Evolutionary conservation across 2,797 vertebrate genomes (phyloP).

Genomic region (Siniperca scherzeri): DNA sequence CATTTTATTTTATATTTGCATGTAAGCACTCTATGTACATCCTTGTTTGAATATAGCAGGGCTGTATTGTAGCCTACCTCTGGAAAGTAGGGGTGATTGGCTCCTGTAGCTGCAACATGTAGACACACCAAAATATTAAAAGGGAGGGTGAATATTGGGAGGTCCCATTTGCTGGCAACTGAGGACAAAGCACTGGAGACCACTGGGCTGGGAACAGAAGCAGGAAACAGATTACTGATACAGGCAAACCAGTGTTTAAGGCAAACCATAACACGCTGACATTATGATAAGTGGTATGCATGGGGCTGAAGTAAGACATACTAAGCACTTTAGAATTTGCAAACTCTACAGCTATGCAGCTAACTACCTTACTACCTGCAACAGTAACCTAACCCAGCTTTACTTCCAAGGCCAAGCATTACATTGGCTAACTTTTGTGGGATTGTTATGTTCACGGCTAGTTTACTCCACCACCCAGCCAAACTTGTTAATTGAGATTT

Average conservation of each 20-base stretch:
- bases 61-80: slow-evolving; percentile 34
- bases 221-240: slow-evolving; percentile 38
- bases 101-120: slow-evolving; percentile 88
- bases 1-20: not conserved
- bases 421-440: not conserved
- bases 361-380: too few species aligned
- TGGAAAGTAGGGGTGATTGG: slow-evolving; percentile 90
- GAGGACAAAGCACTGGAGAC: slow-evolving; percentile 89
- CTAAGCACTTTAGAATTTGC: too few species aligned
- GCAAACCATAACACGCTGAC: slow-evolving; percentile 2
- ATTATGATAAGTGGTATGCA: not conserved
- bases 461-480: too few species aligned
- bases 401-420: not conserved
- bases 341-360: too few species aligned
- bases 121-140: slow-evolving; percentile 91
- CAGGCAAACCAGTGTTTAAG: not conserved
- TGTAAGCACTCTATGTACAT: not conserved
- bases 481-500: too few species aligned
- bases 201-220: slow-evolving; percentile 84
- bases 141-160: slow-evolving; percentile 91
- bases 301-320: too few species aligned
- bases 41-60: not conserved
- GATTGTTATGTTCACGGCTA: not conserved
- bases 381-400: not conserved
- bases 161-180: slow-evolving; percentile 90